Evolutionary conservation across 2,113 vertebrate species (phyloP).

Genomic region (Sciurus niger): DNA sequence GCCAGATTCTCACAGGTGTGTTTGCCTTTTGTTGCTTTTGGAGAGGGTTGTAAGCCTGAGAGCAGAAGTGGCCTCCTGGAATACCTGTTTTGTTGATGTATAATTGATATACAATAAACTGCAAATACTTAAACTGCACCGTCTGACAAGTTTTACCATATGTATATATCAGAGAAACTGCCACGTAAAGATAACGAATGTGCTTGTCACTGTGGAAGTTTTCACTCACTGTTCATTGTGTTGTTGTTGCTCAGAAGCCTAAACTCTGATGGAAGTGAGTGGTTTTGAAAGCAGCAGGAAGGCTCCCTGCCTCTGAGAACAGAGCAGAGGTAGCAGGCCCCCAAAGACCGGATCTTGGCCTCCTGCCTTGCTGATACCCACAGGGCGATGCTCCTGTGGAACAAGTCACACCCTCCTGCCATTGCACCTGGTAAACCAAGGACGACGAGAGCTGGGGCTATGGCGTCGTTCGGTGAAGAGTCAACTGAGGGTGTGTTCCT

Average conservation of each 20-base stretch:
- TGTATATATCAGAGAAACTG: too few species aligned
- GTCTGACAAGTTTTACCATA: not conserved
- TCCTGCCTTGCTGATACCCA: not conserved
- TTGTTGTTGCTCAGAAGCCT: not conserved
- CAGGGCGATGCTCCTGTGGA: not conserved
- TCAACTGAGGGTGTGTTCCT: not conserved
- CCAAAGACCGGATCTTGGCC: not conserved
- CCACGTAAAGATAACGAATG: not conserved
- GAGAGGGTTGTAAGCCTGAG: not conserved
- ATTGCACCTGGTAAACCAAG: not conserved
- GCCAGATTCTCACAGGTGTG: fast-evolving
- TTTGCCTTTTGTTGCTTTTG: not conserved
- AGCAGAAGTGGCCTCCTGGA: not conserved
- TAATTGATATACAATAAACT: not conserved
- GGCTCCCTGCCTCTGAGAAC: not conserved
- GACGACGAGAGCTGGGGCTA: too few species aligned
- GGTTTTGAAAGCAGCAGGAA: not conserved
- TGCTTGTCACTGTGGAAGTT: not conserved
- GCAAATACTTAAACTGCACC: not conserved
- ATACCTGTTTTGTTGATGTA: too few species aligned
- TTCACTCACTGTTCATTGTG: not conserved
- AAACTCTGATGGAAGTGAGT: not conserved
- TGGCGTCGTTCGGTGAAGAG: not conserved
- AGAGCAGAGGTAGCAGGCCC: too few species aligned
- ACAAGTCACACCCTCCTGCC: not conserved